A percentile compares a stretch with the other conserved stretches of the same genome.
phyloP scores from a whole-genome alignment of 2,797 vertebrate species.

The Enteromius unitaeniatus region DNA sequence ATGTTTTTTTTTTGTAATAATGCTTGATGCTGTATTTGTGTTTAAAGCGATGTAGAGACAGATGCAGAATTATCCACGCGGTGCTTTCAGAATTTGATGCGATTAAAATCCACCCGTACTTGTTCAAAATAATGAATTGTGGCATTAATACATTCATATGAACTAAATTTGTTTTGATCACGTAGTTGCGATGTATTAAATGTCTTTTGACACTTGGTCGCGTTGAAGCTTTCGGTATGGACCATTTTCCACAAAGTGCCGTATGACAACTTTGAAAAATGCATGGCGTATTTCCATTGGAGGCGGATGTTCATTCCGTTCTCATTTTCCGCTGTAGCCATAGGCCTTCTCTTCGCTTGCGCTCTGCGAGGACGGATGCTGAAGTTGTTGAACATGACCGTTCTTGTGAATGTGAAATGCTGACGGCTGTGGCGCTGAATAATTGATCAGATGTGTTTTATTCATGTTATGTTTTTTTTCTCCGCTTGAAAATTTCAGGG shows the following conservation, averaged over 20 bases:
- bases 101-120: neutral
- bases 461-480: conserved; percentile 42
- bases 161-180: neutral
- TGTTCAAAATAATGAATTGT: neutral
- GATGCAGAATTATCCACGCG: neutral
- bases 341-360: conserved; percentile 26
- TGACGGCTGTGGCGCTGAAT: conserved; percentile 53
- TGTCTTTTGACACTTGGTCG: neutral
- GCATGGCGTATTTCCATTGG: conserved; percentile 34
- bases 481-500: conserved; percentile 46
- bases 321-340: conserved; percentile 48
- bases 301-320: conserved; percentile 32
- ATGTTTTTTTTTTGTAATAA: neutral
- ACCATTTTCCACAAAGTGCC: conserved; percentile 27
- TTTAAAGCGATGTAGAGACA: neutral
- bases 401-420: conserved; percentile 47
- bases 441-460: conserved; percentile 62
- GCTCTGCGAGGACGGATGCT: conserved; percentile 11
- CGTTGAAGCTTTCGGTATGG: neutral
- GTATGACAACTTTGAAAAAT: conserved; percentile 50
- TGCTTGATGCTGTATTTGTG: neutral
- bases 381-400: conserved; percentile 47
- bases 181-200: neutral
- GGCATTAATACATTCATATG: neutral
- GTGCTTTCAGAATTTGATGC: neutral